These are phyloP conservation scores for Vespertilio murinus DNA, from an alignment of 2,797 vertebrate genomes.

Conservation along the genomic window DNA sequence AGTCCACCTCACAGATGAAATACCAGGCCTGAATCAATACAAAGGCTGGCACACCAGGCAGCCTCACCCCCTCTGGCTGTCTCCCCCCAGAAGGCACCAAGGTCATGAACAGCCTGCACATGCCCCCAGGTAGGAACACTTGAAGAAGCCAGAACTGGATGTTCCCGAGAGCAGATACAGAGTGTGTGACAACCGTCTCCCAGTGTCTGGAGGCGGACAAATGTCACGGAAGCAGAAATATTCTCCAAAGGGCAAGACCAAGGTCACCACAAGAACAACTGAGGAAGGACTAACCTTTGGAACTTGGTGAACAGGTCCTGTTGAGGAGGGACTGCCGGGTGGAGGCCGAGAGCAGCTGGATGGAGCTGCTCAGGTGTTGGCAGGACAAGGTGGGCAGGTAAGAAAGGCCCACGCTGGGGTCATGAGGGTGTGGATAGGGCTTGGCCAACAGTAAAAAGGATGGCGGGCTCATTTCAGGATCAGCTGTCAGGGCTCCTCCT, in stretches of 20 bases:
- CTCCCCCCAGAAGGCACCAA: not conserved
- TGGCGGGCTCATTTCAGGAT: not conserved
- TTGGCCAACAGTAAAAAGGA: not conserved
- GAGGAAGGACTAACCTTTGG: not conserved
- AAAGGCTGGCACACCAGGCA: not conserved
- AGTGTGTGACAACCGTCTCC: not conserved
- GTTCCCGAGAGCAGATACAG: not conserved
- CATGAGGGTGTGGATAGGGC: not conserved
- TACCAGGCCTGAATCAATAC: not conserved
- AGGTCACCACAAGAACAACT: not conserved
- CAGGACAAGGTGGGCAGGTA: not conserved
- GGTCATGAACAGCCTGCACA: not conserved
- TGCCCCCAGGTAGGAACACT: not conserved
- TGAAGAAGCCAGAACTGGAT: not conserved
- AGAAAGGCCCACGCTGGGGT: not conserved
- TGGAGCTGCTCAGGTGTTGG: too few species aligned
- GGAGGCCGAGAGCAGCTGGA: not conserved
- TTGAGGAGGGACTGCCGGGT: rapidly evolving
- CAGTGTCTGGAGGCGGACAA: rapidly evolving
- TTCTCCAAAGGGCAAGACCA: not conserved
- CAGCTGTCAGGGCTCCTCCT: not conserved
- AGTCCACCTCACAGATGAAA: not conserved
- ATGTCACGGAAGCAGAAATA: not conserved
- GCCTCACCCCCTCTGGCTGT: not conserved
- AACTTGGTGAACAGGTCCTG: not conserved